Base-by-base conservation (phyloP, 2,888 invertebrate species). In the Chymomyza caudatula region DNA sequence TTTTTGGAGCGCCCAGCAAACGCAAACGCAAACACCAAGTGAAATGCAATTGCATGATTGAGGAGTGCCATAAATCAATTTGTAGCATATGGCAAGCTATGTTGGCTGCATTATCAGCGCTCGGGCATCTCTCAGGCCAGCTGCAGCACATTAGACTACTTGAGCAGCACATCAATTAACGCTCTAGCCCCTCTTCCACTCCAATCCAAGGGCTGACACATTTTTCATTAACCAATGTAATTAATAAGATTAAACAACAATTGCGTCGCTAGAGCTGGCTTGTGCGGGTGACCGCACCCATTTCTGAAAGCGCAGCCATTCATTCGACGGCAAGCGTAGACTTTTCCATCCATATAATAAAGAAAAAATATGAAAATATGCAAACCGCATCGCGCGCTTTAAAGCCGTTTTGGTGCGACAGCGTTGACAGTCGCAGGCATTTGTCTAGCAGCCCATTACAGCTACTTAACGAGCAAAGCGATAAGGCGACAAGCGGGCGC, bases 221-320 rank as follows among this genome's bases (percentile, higher is more conserved):
- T 56, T 73, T 80, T 78, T 78, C 78, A 79, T 83, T 81, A 75
- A 73, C 56, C 85, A 74, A 78, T 83, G 82, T 83, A 83, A 83
- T 83, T 83, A 83, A 83, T 86, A 85, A 85, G 86, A 85, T 83
- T 86, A 82, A 77, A 67, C 77, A 82, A 74, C 82, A 86, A 82
- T 85, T 86, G 82, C 72, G 85, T 69, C 63, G 75, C 44, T 37
- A 47, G 51, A 60, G 61, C 52, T 51, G 60, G 71, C 65, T 65
- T 67, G 70, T 81, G 78, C 80, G 72, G 78, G 72, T 71, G 78
- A 71, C 85, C 80, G 80, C 80, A 86, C 80, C 80, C 80, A 77
- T 68, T 73, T 68, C 73, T 55, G 49, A 6, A n/a, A 22, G 44
- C 11, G 51, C 51, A 20, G 13, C 51, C 13, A 51, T 20, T 17